Percentiles rank a stretch among this genome's conserved stretches.
phyloP scores from a whole-genome alignment of 2,113 vertebrate genomes.

The Seriola aureovittata region DNA sequence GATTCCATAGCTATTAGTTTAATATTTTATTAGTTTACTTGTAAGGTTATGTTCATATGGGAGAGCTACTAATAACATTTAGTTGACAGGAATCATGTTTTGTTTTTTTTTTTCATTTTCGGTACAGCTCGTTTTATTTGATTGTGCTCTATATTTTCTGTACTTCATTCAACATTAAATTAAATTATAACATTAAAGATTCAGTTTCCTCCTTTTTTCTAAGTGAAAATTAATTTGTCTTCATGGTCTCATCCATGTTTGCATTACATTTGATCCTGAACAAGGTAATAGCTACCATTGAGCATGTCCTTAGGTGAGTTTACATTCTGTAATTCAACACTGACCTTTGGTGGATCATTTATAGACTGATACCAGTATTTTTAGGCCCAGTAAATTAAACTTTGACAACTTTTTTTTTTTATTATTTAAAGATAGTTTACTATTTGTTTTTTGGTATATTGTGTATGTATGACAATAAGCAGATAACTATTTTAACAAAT shows the following conservation, averaged over 20 bases:
- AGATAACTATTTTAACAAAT: no score
- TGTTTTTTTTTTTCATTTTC: slow-evolving; percentile 83
- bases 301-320: no score
- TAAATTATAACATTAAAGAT: slow-evolving; percentile 82
- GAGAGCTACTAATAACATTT: slow-evolving; percentile 85
- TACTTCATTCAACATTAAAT: slow-evolving; percentile 92
- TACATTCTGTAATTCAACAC: no score
- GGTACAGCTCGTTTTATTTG: slow-evolving; percentile 82
- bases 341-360: no score
- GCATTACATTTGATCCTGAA: neutral
- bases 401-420: no score
- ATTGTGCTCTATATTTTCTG: slow-evolving; percentile 95
- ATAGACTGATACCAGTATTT: no score
- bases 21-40: slow-evolving; percentile 81
- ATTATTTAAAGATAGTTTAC: no score
- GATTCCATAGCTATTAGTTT: slow-evolving; percentile 78
- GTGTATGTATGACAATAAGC: no score
- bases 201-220: slow-evolving; percentile 17
- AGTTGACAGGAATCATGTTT: slow-evolving; percentile 86
- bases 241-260: neutral
- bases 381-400: no score
- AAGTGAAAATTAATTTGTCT: neutral
- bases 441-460: no score
- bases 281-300: neutral
- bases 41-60: slow-evolving; percentile 85